A percentile compares a stretch with the other conserved stretches of the same genome.
Evolutionary conservation across 2,797 vertebrate species (phyloP).

Genomic region (Trachops cirrhosus): DNA sequence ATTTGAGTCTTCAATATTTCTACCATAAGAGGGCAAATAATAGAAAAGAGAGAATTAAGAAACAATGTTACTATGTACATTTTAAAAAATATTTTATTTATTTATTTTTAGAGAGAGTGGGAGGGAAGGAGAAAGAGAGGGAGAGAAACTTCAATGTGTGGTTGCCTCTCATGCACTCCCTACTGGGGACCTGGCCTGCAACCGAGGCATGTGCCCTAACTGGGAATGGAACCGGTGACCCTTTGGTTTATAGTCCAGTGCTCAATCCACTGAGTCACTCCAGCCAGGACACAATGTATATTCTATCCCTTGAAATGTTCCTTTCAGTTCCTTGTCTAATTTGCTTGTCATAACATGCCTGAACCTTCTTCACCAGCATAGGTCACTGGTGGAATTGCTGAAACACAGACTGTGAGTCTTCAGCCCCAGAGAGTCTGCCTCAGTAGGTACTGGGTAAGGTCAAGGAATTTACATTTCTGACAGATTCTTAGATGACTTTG

Average conservation of each 20-base stretch:
- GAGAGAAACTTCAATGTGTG: too few species aligned
- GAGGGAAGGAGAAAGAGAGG: too few species aligned
- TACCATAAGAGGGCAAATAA: not conserved
- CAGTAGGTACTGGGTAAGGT: not conserved
- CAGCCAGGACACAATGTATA: too few species aligned
- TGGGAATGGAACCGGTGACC: too few species aligned
- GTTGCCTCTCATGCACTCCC: too few species aligned
- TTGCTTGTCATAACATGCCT: not conserved
- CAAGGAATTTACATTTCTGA: not conserved
- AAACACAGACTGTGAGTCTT: not conserved
- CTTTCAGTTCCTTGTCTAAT: not conserved
- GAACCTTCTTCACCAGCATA: not conserved
- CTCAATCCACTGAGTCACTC: too few species aligned
- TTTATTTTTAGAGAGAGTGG: too few species aligned
- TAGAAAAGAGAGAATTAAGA: not conserved
- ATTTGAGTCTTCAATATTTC: not conserved
- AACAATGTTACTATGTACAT: not conserved
- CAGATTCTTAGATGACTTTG: not conserved
- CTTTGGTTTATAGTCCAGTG: too few species aligned
- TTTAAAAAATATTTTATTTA: too few species aligned
- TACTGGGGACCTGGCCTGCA: too few species aligned
- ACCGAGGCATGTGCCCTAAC: too few species aligned
- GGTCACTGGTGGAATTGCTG: not conserved
- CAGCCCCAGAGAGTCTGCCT: not conserved
- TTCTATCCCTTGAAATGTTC: not conserved